Evolutionary conservation across 2,113 vertebrate species (phyloP).

Genomic region (Salvelinus fontinalis): DNA sequence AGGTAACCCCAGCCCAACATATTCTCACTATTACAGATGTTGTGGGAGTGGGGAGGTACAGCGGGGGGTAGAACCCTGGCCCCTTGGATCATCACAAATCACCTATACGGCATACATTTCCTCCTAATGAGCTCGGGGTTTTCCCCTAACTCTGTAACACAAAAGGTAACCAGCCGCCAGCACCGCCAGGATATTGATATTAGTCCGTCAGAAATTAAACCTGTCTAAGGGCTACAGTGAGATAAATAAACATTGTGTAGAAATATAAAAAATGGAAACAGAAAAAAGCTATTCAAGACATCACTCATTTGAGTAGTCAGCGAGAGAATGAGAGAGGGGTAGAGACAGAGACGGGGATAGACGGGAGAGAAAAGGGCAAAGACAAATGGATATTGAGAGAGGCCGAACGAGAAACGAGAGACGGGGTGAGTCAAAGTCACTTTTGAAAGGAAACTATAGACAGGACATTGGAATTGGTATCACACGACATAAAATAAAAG

Average conservation of each 20-base stretch:
- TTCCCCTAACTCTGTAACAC: background rate
- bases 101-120: constrained; percentile 15
- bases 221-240: no score
- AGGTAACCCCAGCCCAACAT: background rate
- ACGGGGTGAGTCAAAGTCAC: no score
- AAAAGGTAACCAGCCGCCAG: no score
- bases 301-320: no score
- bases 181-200: no score
- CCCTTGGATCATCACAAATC: constrained; percentile 4
- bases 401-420: no score
- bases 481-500: background rate
- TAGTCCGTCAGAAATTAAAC: no score
- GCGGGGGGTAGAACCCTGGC: background rate
- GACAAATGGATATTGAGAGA: background rate
- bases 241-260: no score
- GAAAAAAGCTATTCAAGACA: no score
- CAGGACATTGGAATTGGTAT: background rate
- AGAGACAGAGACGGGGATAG: background rate
- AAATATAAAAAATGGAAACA: no score
- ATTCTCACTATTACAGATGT: constrained; percentile 22
- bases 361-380: background rate
- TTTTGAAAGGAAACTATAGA: background rate
- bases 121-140: constrained; percentile 24
- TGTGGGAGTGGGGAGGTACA: background rate
- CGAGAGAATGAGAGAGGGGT: background rate